A percentile compares a stretch with the other conserved stretches of the same genome.
phyloP scores from a whole-genome alignment of 2,113 vertebrate species.

The Notiomystis cincta region DNA sequence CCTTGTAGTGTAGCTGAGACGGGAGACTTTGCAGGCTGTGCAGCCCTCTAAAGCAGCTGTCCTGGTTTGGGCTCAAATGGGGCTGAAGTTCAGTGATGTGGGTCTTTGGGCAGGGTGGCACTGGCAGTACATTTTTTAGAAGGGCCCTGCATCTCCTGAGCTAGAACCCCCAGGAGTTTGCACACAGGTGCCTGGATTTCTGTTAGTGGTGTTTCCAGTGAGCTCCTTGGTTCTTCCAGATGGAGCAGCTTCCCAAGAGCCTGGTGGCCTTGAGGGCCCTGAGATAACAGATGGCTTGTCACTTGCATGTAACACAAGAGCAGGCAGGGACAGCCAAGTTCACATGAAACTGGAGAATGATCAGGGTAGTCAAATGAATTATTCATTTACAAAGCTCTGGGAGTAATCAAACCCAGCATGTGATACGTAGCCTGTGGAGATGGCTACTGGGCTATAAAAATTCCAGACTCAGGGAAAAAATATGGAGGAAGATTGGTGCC shows the following conservation, averaged over 20 bases:
- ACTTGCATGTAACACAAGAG: conserved; percentile 31
- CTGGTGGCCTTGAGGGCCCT: neutral
- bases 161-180: neutral
- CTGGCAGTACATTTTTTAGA: neutral
- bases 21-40: neutral
- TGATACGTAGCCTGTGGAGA: neutral
- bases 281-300: conserved; percentile 43
- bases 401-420: conserved; percentile 20
- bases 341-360: conserved; percentile 30
- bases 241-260: neutral
- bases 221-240: neutral
- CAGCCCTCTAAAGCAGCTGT: neutral
- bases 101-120: neutral
- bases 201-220: neutral
- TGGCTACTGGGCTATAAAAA: neutral
- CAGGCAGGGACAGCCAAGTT: neutral
- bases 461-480: neutral
- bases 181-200: neutral
- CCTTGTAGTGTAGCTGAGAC: neutral
- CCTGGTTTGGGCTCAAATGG: neutral
- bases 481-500: neutral
- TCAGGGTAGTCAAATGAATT: conserved; percentile 44
- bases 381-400: conserved; percentile 40
- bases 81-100: neutral
- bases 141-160: neutral